Conservation (phyloP, 2,113 vertebrate genomes). For the Paratilapia polleni region DNA sequence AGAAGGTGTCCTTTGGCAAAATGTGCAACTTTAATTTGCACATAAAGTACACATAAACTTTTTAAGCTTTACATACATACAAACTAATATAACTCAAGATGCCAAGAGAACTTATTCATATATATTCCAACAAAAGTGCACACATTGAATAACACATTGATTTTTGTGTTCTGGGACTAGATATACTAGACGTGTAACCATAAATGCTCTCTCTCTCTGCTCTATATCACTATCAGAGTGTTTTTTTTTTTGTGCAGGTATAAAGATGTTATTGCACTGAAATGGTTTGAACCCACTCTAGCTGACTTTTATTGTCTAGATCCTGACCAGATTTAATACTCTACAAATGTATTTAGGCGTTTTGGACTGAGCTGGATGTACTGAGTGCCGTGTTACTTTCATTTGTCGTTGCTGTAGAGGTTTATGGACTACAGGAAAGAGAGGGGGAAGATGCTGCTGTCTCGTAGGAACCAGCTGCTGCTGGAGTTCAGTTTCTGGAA, state of each 20-base stretch:
- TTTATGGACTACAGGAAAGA: slow-evolving; percentile 90
- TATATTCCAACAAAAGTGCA: neutral
- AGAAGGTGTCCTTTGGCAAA: neutral
- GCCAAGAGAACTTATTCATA: too few relatives aligned
- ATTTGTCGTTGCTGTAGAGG: slow-evolving; percentile 76
- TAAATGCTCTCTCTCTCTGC: neutral
- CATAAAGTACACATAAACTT: neutral
- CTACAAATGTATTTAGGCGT: neutral
- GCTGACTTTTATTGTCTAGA: neutral
- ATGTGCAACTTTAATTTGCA: neutral
- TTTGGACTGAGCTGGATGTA: neutral
- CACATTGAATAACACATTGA: neutral
- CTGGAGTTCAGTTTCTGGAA: slow-evolving; percentile 99
- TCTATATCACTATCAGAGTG: neutral
- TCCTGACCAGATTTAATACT: neutral
- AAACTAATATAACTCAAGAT: too few relatives aligned
- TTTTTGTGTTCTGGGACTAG: neutral
- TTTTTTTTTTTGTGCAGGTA: neutral
- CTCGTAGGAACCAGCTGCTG: slow-evolving; percentile 93
- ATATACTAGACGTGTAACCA: neutral
- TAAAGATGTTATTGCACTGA: neutral
- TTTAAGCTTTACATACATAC: neutral
- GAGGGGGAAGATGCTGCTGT: slow-evolving; percentile 93
- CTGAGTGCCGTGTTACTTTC: neutral
- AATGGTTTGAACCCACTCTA: neutral